These are phyloP conservation scores for Amphipyra tragopoginis DNA, from an alignment of 2,888 invertebrate species.

Conservation along the genomic window DNA sequence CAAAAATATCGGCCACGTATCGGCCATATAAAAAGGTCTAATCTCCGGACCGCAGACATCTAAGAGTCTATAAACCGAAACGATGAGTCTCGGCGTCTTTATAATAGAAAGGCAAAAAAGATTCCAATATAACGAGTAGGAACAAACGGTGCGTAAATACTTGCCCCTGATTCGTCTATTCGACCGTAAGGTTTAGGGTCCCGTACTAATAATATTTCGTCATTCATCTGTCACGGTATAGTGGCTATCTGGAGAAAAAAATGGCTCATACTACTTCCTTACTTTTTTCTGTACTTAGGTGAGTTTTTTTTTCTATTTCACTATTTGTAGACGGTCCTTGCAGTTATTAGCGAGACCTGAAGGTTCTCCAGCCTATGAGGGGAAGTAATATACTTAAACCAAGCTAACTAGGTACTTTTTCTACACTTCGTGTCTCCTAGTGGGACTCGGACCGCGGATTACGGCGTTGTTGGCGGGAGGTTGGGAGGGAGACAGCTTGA, in stretches of 20 bases:
- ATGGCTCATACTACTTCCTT: constrained; percentile 16
- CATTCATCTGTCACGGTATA: constrained; percentile 51
- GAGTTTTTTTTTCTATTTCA: too few species aligned
- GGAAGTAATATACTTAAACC: too few species aligned
- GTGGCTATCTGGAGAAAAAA: constrained; percentile 30
- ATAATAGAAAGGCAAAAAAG: constrained; percentile 73
- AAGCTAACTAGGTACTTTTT: too few species aligned
- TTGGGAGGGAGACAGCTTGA: too few species aligned
- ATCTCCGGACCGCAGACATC: constrained; percentile 59
- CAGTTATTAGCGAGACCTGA: too few species aligned
- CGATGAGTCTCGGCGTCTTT: constrained; percentile 60
- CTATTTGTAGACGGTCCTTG: too few species aligned
- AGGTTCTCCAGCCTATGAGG: too few species aligned
- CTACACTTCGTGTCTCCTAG: too few species aligned
- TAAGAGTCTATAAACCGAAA: constrained; percentile 58
- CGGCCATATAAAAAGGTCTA: constrained; percentile 57
- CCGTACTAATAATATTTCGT: constrained; percentile 60
- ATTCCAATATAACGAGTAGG: constrained; percentile 72
- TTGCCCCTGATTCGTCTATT: constrained; percentile 68
- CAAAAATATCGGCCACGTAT: constrained; percentile 57
- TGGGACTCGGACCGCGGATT: too few species aligned
- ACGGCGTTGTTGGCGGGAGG: too few species aligned
- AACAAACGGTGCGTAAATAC: constrained; percentile 66
- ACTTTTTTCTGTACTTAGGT: constrained; percentile 12
- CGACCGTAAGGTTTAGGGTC: constrained; percentile 70